Conservation (phyloP, 2,797 vertebrate species). For the Dipus sagitta region DNA sequence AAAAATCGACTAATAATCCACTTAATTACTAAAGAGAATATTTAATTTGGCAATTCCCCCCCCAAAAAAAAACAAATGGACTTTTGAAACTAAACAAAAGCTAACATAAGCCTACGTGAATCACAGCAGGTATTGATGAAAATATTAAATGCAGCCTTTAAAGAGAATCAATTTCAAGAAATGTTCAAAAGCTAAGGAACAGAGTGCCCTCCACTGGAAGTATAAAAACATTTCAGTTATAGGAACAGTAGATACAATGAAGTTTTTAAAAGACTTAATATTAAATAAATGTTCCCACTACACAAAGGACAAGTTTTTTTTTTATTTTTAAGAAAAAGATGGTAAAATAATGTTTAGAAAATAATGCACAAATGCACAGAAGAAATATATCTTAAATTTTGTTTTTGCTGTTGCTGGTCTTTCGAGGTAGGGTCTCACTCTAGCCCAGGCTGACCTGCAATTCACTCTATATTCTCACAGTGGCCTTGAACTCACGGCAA, state of each 20-base stretch:
- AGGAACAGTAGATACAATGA: background rate
- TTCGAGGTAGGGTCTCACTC: no score
- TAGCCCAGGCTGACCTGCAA: no score
- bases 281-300: constrained; percentile 46
- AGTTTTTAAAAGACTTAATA: constrained; percentile 17
- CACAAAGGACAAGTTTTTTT: background rate
- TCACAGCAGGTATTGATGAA: constrained; percentile 27
- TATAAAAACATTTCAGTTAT: constrained; percentile 21
- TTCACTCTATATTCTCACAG: no score
- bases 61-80: background rate
- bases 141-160: constrained; percentile 17
- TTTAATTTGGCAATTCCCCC: background rate
- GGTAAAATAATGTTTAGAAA: constrained; percentile 52
- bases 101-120: background rate
- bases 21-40: constrained; percentile 41
- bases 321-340: background rate
- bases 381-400: constrained; percentile 31
- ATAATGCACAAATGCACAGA: background rate
- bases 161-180: constrained; percentile 55
- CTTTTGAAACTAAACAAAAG: constrained; percentile 13
- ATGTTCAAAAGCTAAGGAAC: constrained; percentile 57
- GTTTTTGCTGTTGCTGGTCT: no score
- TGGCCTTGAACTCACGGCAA: no score
- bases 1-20: background rate
- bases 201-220: constrained; percentile 67